phyloP scores from a whole-genome alignment of 2,113 vertebrate species.

The Cyanoramphus novaezelandiae region DNA sequence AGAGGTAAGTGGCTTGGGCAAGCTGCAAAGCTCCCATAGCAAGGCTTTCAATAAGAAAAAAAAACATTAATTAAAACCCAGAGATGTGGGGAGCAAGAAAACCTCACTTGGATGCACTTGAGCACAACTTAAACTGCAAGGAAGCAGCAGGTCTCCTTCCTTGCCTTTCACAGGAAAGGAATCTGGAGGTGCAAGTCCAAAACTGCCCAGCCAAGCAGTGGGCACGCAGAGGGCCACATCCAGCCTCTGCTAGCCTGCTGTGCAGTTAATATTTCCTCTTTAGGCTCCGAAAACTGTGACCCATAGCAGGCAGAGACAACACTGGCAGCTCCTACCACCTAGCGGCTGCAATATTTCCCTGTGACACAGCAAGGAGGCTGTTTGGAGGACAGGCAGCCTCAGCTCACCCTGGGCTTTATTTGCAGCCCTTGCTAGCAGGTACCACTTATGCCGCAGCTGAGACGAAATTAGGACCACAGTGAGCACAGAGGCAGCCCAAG shows the following conservation, averaged over 20 bases:
- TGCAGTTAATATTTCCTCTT: background rate
- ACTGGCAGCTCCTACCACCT: slow-evolving; percentile 57
- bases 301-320: background rate
- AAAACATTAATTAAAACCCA: background rate
- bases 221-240: background rate
- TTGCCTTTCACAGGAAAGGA: background rate
- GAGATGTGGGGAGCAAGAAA: background rate
- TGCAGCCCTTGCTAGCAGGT: rapidly evolving
- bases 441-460: background rate
- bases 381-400: background rate
- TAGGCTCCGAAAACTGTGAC: background rate
- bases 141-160: background rate
- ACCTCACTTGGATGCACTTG: background rate
- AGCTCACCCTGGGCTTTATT: background rate
- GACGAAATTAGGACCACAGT: background rate
- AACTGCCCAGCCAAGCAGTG: background rate
- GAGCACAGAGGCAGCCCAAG: background rate
- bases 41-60: background rate
- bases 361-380: background rate
- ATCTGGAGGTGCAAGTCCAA: background rate
- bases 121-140: background rate
- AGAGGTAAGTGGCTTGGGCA: background rate
- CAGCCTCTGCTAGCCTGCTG: background rate
- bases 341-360: background rate
- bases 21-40: background rate